Evolutionary conservation across 2,888 invertebrate species (phyloP).

Genomic region (Mimachlamys varia): DNA sequence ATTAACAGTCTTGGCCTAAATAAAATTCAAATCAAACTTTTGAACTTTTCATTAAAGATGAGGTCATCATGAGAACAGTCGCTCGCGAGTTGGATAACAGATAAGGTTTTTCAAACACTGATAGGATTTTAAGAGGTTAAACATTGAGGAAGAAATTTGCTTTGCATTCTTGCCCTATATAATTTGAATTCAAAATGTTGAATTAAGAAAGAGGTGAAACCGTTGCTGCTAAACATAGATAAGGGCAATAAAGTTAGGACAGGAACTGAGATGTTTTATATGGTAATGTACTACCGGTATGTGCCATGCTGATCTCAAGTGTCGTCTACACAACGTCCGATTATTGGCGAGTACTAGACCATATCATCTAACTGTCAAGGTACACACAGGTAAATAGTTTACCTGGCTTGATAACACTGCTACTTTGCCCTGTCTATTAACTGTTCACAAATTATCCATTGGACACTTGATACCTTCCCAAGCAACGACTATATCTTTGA

Average conservation of each 20-base stretch:
- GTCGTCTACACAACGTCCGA: neutral
- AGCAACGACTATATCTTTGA: neutral
- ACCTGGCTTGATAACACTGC: constrained; percentile 28
- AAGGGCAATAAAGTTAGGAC: constrained; percentile 28
- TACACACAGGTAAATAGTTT: constrained; percentile 33
- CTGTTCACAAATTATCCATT: constrained; percentile 21
- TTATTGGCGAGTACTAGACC: constrained; percentile 22
- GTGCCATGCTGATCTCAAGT: constrained; percentile 7
- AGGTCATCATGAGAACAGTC: constrained; percentile 19
- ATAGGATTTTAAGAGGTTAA: neutral
- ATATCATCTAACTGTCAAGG: constrained; percentile 34
- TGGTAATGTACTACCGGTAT: constrained; percentile 27
- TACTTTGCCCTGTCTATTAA: neutral
- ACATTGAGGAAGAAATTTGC: neutral
- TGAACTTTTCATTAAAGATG: constrained; percentile 25
- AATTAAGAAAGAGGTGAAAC: constrained; percentile 28
- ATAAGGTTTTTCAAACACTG: constrained; percentile 23
- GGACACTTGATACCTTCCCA: constrained; percentile 11
- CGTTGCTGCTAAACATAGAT: neutral
- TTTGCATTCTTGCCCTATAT: constrained; percentile 34
- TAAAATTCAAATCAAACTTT: constrained; percentile 25
- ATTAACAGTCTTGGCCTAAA: neutral
- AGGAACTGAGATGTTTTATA: constrained; percentile 19
- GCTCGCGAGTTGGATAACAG: constrained; percentile 13
- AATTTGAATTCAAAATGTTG: neutral